Evolutionary conservation across 2,888 invertebrate species (phyloP), one percentile per base, ranked within the genome.

Genomic region (Morinoia aosen): DNA sequence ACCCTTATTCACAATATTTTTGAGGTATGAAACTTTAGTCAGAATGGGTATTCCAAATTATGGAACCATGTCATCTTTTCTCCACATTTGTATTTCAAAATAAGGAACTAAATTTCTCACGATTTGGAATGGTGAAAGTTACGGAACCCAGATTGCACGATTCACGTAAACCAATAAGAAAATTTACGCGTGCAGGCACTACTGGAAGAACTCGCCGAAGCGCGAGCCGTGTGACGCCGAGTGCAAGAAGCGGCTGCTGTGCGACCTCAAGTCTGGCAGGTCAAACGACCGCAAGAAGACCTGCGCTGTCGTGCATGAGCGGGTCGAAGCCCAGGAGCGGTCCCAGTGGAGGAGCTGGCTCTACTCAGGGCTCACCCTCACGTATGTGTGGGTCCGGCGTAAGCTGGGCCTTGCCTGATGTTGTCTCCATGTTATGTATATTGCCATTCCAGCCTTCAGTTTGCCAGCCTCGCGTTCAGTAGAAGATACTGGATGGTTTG

Each of bases 131-230:
- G 48, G 2, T 48, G 48, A 4, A 48, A 48, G 48, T 48, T 48
- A 48, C 48, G 48, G 48, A 48, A 48, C 48, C 48, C 48, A 48
- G 48, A 48, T 5, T 4, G 48, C 2, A 48, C 48, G 48, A 48
- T 48, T 48, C 48, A 48, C 48, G 48, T 48, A 48, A 48, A 48
- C 61, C 8, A 12, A 61, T 8, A 0, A 61, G 61, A 8, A 19
- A 61, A 61, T 8, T 61, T 48, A 48, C 61, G 61, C 19, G 61
- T 61, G 0, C 97, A 99, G 99, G 97, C 98, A 98, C 97, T 99
- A 99, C 97, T 98, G 98, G 98, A 99, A 99, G 97, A 98, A 98
- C 97, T 99, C 99, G 96, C 98, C 99, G 0, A 98, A 98, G 0
- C 98, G 98, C 90, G 98, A 98, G 19, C 97, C 97, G 0, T 99